phyloP scores from a whole-genome alignment of 2,888 invertebrate species.

The Colostygia pectinataria region DNA sequence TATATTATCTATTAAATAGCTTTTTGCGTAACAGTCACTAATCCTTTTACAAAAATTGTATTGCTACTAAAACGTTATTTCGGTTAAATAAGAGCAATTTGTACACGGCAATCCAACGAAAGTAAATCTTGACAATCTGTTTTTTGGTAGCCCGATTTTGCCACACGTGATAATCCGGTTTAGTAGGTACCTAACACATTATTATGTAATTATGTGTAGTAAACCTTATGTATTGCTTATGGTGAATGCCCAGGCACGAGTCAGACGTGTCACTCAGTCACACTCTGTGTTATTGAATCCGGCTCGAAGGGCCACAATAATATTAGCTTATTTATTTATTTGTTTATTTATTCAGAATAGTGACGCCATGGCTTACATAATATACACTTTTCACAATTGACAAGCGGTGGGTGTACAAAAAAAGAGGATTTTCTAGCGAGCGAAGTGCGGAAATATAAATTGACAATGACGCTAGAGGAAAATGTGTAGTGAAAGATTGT shows the following conservation, averaged over 20 bases:
- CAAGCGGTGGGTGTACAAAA: constrained; percentile 4
- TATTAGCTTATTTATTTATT: no score
- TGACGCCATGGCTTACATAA: no score
- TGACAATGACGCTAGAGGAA: no score
- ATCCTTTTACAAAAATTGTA: constrained; percentile 20
- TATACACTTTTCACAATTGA: no score
- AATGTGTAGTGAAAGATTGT: no score
- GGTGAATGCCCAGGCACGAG: background rate
- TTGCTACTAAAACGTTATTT: constrained; percentile 15
- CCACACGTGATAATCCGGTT: constrained; percentile 17
- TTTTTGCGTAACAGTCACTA: constrained; percentile 15
- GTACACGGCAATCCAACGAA: constrained; percentile 30
- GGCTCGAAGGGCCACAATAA: constrained; percentile 14
- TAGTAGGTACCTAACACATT: background rate
- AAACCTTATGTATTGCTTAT: constrained; percentile 3
- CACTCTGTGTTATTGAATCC: constrained; percentile 4
- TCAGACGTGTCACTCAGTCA: background rate
- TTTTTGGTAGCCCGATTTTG: constrained; percentile 21
- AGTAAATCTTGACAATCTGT: constrained; percentile 30
- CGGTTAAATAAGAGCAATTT: constrained; percentile 29
- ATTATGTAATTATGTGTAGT: constrained; percentile 4
- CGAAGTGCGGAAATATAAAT: no score
- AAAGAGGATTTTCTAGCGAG: no score
- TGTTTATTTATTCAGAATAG: no score
- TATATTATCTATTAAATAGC: no score